phyloP scores from a whole-genome alignment of 2,113 vertebrate genomes.

The Turnix velox region DNA sequence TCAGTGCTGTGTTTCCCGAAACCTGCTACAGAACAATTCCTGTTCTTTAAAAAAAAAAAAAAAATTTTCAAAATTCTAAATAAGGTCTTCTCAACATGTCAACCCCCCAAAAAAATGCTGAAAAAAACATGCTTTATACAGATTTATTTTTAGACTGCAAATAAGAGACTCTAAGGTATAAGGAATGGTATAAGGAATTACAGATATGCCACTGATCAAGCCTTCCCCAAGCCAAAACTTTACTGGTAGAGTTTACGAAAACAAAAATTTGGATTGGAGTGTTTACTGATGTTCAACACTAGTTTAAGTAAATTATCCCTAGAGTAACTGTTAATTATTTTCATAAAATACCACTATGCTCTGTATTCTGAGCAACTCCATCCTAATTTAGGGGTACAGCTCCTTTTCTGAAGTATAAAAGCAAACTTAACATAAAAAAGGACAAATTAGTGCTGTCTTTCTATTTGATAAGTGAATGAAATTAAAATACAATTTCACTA shows the following conservation, averaged over 20 bases:
- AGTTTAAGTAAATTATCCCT: constrained; percentile 27
- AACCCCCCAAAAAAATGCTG: too few species aligned
- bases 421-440: neutral
- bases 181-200: neutral
- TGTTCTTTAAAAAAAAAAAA: neutral
- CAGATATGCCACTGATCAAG: neutral
- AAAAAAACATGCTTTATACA: neutral
- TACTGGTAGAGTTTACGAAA: neutral
- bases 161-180: neutral
- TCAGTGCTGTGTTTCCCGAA: neutral
- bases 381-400: constrained; percentile 6
- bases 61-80: neutral
- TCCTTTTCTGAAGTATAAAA: constrained; percentile 27
- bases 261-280: neutral
- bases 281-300: neutral
- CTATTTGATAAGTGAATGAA: constrained; percentile 47
- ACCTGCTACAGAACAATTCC: neutral
- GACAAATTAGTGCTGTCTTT: constrained; percentile 12
- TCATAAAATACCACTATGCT: constrained; percentile 8
- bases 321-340: constrained; percentile 18
- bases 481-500: constrained; percentile 58
- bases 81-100: neutral
- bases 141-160: neutral
- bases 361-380: neutral
- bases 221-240: neutral